These are phyloP conservation scores for Psilopsiagon aymara DNA, from an alignment of 2,113 vertebrate species.

Conservation along the genomic window DNA sequence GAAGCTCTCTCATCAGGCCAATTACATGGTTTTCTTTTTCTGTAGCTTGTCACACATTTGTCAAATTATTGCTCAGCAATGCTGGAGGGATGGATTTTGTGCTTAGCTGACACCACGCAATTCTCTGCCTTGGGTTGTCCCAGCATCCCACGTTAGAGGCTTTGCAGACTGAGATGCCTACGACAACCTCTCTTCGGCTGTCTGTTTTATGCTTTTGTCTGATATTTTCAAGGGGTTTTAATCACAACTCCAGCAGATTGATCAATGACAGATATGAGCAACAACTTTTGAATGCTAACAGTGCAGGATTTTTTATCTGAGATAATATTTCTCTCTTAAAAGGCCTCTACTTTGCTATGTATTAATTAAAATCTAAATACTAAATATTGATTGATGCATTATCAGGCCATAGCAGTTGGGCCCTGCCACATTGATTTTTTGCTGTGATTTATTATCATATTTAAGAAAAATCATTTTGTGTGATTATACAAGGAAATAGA, in stretches of 20 bases:
- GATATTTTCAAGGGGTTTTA: slow-evolving; percentile 85
- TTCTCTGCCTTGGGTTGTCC: not conserved
- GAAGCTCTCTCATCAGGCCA: not conserved
- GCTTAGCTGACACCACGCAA: accelerated
- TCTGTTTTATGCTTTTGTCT: slow-evolving; percentile 73
- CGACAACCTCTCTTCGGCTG: slow-evolving; percentile 23
- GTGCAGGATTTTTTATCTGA: slow-evolving; percentile 87
- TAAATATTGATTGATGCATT: slow-evolving; percentile 99
- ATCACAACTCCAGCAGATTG: slow-evolving; percentile 85
- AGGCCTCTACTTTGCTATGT: slow-evolving; percentile 83
- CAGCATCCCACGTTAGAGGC: accelerated
- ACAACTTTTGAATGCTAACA: slow-evolving; percentile 86
- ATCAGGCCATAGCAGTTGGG: slow-evolving; percentile 97
- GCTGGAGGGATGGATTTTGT: not conserved
- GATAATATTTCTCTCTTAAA: slow-evolving; percentile 97
- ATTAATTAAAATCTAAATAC: slow-evolving; percentile 99
- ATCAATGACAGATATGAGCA: slow-evolving; percentile 94
- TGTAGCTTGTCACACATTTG: not conserved
- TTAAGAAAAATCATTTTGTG: slow-evolving; percentile 99
- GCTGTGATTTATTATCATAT: slow-evolving; percentile 99
- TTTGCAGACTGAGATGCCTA: slow-evolving; percentile 1
- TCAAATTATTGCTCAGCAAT: not conserved
- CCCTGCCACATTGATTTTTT: slow-evolving; percentile 92
- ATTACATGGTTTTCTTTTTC: accelerated
- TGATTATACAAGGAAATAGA: slow-evolving; percentile 98